phyloP scores from a whole-genome alignment of 1,140 invertebrate genomes.

The Oryctes rhinoceros region DNA sequence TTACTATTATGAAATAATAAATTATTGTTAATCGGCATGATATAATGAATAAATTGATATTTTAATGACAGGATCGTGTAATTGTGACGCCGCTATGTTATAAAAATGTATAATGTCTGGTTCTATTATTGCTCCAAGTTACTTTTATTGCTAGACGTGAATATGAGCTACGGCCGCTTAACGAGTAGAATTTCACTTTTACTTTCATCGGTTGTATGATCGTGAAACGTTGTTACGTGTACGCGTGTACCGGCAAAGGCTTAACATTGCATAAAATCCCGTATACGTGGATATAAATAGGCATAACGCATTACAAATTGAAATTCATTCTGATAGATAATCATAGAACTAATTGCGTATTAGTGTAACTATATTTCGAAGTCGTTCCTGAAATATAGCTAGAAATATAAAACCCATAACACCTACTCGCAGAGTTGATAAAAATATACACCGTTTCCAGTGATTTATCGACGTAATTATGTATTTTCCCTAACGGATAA shows the following conservation, averaged over 20 bases:
- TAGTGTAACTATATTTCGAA: neutral
- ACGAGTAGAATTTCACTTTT: conserved; percentile 21
- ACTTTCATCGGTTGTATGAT: conserved; percentile 13
- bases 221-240: neutral
- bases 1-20: conserved; percentile 34
- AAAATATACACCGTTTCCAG: no score
- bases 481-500: no score
- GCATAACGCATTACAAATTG: neutral
- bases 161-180: neutral
- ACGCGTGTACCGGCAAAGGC: neutral
- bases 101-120: neutral
- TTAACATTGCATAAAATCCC: conserved; percentile 2
- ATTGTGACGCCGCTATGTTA: conserved; percentile 23
- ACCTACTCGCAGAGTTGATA: neutral
- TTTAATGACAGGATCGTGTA: conserved; percentile 30
- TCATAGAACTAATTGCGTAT: neutral
- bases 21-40: conserved; percentile 10
- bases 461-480: no score
- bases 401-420: no score
- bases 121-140: conserved; percentile 13
- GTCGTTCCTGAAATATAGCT: no score
- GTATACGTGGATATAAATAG: neutral
- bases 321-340: neutral
- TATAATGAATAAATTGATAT: conserved; percentile 37
- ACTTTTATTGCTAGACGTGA: conserved; percentile 23